Percentiles rank a stretch among this genome's conserved stretches.
Conservation (phyloP, 2,113 vertebrate species). For the Heteronetta atricapilla region DNA sequence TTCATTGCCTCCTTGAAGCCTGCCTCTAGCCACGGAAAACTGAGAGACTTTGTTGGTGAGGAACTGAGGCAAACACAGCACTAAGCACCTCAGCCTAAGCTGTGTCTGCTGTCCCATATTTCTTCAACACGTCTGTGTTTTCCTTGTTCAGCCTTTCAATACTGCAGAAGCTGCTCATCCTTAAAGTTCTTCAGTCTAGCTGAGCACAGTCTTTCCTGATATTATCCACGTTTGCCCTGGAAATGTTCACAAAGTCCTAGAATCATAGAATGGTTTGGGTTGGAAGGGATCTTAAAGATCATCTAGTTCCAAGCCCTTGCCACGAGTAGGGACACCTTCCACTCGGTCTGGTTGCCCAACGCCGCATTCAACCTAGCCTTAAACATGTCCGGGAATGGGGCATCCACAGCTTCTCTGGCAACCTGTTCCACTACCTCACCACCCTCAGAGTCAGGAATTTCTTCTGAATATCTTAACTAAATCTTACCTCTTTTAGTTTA, state of each 20-base stretch:
- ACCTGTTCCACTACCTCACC: too few species aligned
- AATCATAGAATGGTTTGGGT: too few species aligned
- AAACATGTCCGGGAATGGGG: too few species aligned
- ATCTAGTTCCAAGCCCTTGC: too few species aligned
- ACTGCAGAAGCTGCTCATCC: background rate
- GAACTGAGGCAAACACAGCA: background rate
- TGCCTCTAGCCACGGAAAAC: background rate
- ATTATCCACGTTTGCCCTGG: background rate
- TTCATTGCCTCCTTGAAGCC: background rate
- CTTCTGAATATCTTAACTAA: too few species aligned
- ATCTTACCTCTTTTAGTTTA: too few species aligned
- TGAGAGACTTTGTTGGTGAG: background rate
- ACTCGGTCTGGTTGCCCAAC: too few species aligned
- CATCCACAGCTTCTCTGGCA: too few species aligned
- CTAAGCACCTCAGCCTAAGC: fast-evolving
- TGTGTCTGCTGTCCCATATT: background rate
- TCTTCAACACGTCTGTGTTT: background rate
- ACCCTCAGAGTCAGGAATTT: too few species aligned
- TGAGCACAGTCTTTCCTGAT: background rate
- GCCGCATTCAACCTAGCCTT: too few species aligned
- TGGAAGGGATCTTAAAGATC: too few species aligned
- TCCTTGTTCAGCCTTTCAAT: background rate
- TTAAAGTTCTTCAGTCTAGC: background rate
- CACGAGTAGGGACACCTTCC: too few species aligned
- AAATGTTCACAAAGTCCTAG: background rate